These are phyloP conservation scores for Pristis pectinata DNA, from an alignment of 2,797 vertebrate species.

Conservation along the genomic window DNA sequence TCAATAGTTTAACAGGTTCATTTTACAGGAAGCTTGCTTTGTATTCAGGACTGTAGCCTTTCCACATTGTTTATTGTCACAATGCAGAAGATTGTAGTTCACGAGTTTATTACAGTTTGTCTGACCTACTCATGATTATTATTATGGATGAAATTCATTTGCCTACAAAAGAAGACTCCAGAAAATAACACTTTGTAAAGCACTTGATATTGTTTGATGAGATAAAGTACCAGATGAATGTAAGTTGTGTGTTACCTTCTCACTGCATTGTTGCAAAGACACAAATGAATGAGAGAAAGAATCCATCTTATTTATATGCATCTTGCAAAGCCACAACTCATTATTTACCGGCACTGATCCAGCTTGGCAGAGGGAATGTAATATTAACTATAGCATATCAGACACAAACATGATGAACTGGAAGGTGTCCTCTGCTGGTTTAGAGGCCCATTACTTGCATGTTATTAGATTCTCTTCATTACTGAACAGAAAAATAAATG, in stretches of 20 bases:
- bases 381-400: background rate
- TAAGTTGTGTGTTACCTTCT: background rate
- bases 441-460: background rate
- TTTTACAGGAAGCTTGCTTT: background rate
- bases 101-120: background rate
- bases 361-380: background rate
- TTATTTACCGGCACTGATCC: background rate
- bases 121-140: background rate
- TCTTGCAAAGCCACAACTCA: background rate
- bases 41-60: background rate
- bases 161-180: background rate
- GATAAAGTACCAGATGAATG: background rate
- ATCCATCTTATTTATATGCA: background rate
- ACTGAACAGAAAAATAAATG: background rate
- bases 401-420: background rate
- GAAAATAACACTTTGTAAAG: background rate
- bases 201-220: background rate
- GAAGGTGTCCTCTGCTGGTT: background rate
- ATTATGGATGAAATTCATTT: background rate
- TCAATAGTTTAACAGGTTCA: conserved; percentile 3
- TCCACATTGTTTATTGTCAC: background rate
- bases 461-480: background rate
- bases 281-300: background rate
- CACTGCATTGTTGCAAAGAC: background rate
- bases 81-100: background rate